A percentile compares a stretch with the other conserved stretches of the same genome.
Conservation (phyloP, 2,888 invertebrate species). For the Eilema depressum region DNA sequence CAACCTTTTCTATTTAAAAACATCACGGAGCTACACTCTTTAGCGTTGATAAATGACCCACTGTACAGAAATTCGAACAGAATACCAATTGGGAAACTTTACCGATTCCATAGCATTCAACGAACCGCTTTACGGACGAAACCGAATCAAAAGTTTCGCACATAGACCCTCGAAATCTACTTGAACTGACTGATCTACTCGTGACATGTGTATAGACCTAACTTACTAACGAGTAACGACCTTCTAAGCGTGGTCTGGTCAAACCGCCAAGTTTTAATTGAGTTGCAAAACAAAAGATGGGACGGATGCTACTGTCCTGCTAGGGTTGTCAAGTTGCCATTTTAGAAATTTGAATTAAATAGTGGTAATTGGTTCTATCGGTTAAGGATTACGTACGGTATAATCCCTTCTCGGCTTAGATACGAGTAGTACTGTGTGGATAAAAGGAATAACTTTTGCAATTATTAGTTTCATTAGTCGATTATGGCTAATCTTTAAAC, state of each 20-base stretch:
- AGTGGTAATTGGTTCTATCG: neutral
- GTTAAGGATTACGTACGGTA: neutral
- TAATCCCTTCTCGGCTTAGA: neutral
- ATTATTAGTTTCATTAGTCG: neutral
- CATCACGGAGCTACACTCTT: conserved; percentile 5
- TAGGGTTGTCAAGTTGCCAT: conserved; percentile 14
- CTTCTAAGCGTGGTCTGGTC: conserved; percentile 58
- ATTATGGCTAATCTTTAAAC: neutral
- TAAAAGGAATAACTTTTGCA: neutral
- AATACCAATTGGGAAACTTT: conserved; percentile 25
- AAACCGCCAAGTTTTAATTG: conserved; percentile 72
- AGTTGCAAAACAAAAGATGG: conserved; percentile 75
- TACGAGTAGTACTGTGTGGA: neutral
- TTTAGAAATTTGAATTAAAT: neutral
- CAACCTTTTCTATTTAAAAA: neutral
- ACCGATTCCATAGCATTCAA: conserved; percentile 17
- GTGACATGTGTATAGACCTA: conserved; percentile 46
- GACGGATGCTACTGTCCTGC: conserved; percentile 48
- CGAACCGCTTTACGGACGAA: conserved; percentile 12
- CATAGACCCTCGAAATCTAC: conserved; percentile 15
- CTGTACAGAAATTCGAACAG: conserved; percentile 14
- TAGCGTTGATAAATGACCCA: conserved; percentile 16
- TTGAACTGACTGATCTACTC: conserved; percentile 33
- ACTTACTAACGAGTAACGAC: conserved; percentile 57
- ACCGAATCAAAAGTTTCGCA: conserved; percentile 28